Evolutionary conservation across 2,797 vertebrate species (phyloP).

Genomic region (Protosalanx chinensis): DNA sequence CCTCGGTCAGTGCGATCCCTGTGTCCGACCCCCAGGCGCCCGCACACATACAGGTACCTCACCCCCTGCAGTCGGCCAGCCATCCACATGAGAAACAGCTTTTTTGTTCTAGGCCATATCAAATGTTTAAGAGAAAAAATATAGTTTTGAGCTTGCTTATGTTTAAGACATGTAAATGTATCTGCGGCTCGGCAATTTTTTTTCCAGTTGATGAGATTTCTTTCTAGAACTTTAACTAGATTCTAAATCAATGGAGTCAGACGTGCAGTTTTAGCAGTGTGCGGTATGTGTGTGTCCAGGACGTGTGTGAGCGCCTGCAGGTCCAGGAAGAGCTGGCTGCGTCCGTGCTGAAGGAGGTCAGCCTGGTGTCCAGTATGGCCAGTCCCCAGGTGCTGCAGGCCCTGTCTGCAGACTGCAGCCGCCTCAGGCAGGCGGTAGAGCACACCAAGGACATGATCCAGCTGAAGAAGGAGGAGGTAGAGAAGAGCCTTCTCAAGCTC

Average conservation of each 20-base stretch:
- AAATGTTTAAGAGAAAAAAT: too few relatives aligned
- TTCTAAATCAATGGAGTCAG: too few relatives aligned
- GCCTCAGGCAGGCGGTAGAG: conserved; percentile 66
- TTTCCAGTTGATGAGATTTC: too few relatives aligned
- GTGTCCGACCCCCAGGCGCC: conserved; percentile 45
- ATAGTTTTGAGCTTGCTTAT: not conserved
- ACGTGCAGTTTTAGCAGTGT: not conserved
- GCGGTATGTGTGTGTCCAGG: conserved; percentile 60
- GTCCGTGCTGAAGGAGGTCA: conserved; percentile 78
- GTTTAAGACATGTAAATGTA: too few relatives aligned
- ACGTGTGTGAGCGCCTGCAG: conserved; percentile 79
- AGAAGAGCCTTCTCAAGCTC: conserved; percentile 78
- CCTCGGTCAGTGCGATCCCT: conserved; percentile 47
- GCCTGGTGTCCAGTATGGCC: conserved; percentile 71
- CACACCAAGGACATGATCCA: conserved; percentile 80
- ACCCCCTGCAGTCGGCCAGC: too few relatives aligned
- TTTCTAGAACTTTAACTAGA: too few relatives aligned
- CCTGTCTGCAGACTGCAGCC: conserved; percentile 70
- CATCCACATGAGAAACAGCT: too few relatives aligned
- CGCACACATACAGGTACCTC: conserved; percentile 58
- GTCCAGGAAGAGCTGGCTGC: conserved; percentile 81
- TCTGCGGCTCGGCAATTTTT: too few relatives aligned
- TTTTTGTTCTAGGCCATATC: too few relatives aligned
- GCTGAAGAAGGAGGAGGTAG: conserved; percentile 80
- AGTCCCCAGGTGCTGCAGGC: conserved; percentile 77